These are phyloP conservation scores for Lerema accius DNA, from an alignment of 1,140 invertebrate genomes.

Conservation along the genomic window DNA sequence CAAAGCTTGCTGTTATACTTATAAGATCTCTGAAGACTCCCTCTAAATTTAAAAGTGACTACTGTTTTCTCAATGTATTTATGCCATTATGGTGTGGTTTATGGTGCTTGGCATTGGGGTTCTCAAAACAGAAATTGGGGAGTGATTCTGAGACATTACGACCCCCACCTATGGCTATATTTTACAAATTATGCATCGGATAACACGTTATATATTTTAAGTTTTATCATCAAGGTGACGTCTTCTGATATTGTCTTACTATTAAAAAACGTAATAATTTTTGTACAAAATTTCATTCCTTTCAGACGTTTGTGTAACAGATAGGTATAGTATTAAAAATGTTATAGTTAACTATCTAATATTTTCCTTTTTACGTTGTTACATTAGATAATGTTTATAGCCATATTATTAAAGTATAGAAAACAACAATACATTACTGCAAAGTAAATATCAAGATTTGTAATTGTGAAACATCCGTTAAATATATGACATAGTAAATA, in stretches of 20 bases:
- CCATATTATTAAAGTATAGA: too few species aligned
- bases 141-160: conserved; percentile 27
- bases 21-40: neutral
- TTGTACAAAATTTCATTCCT: too few species aligned
- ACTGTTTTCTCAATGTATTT: conserved; percentile 46
- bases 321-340: too few species aligned
- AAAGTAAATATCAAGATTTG: neutral
- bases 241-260: too few species aligned
- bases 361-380: too few species aligned
- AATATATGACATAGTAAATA: conserved; percentile 39
- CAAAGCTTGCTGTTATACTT: too few species aligned
- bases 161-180: conserved; percentile 37
- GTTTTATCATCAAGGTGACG: conserved; percentile 46
- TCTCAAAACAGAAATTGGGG: conserved; percentile 33
- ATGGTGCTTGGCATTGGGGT: conserved; percentile 42
- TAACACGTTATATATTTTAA: conserved; percentile 40
- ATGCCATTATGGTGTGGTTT: conserved; percentile 52
- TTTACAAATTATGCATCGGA: conserved; percentile 31
- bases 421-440: too few species aligned
- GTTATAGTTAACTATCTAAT: too few species aligned
- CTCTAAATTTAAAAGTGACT: neutral
- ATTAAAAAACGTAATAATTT: too few species aligned
- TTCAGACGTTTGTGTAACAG: too few species aligned
- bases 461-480: conserved; percentile 17
- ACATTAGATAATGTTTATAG: too few species aligned